Evolutionary conservation across 92 coral and sea anemone genomes (phyloP), one percentile per base, ranked within the genome.

Genomic region (Chrysogorgia sp.): DNA sequence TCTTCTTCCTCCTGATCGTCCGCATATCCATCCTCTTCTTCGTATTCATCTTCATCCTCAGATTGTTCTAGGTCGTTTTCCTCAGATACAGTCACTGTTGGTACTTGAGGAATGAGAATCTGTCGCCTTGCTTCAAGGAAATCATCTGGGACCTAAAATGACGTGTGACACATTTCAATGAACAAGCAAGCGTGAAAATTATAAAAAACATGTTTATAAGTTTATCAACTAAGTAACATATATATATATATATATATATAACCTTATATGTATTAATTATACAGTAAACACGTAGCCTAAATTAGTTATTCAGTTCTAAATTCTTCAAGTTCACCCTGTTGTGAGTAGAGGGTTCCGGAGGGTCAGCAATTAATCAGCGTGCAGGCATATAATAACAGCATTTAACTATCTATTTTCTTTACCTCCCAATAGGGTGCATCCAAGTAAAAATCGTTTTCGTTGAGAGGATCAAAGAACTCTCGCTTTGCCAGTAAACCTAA

Each of bases 371-470:
- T n/a, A n/a, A n/a, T n/a, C n/a, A n/a, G n/a, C n/a, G n/a, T n/a
- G n/a, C n/a, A n/a, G n/a, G n/a, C n/a, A n/a, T n/a, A n/a, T n/a
- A n/a, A n/a, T n/a, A n/a, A n/a, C n/a, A n/a, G n/a, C n/a, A n/a
- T n/a, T n/a, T n/a, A n/a, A n/a, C n/a, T n/a, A n/a, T n/a, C n/a
- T 47, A 47, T 47, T 21, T 82, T 8, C 33, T 85, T 75, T 86
- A 93, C 97, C 82, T 90, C 93, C 97, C 97, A 93, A 67, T 78
- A 90, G 43, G 88, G 86, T 24, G 81, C 85, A 75, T 93, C 97
- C 50, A 89, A 88, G 68, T 90, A 93, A 25, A 93, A 63, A 40
- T 90, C 86, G 37, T 92, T 89, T 1, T 87, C 96, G 32, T 45
- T 84, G 15, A 90, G 70, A 53, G 97, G 96, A 75, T 87, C 92